phyloP scores from a whole-genome alignment of 2,888 invertebrate species.

The Clunio marinus region DNA sequence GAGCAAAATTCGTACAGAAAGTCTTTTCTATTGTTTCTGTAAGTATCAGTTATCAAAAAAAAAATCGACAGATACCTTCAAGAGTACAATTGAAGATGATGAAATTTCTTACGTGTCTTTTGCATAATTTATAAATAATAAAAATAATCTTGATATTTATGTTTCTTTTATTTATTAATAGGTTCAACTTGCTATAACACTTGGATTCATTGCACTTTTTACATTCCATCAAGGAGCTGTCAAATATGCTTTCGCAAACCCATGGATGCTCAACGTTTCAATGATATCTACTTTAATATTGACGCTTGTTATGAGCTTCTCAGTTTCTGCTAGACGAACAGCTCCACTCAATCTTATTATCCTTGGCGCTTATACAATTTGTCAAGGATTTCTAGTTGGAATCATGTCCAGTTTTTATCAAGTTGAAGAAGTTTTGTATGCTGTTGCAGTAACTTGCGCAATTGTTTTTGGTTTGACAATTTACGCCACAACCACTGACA shows the following conservation, averaged over 20 bases:
- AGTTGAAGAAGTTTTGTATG: constrained; percentile 31
- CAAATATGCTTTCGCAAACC: constrained; percentile 56
- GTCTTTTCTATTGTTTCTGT: constrained; percentile 67
- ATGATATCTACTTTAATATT: constrained; percentile 66
- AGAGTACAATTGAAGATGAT: too few species aligned
- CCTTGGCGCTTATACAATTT: constrained; percentile 19
- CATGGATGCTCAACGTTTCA: constrained; percentile 64
- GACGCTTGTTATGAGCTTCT: constrained; percentile 56
- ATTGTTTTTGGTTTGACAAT: constrained; percentile 24
- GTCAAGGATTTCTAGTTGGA: constrained; percentile 28
- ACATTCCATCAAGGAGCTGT: constrained; percentile 62
- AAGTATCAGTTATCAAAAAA: background rate
- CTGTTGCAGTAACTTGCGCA: constrained; percentile 20
- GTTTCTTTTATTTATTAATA: too few species aligned
- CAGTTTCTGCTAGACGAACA: background rate
- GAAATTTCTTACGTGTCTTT: constrained; percentile 28
- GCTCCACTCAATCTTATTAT: constrained; percentile 27
- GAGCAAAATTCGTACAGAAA: constrained; percentile 70
- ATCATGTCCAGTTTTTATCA: constrained; percentile 25
- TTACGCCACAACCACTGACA: constrained; percentile 21
- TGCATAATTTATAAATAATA: constrained; percentile 13
- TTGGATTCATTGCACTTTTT: constrained; percentile 73
- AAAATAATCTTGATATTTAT: constrained; percentile 40
- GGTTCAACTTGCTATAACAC: constrained; percentile 75
- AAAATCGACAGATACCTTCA: too few species aligned